Conservation (phyloP, 1,140 invertebrate genomes). For the Drosophila guanche region DNA sequence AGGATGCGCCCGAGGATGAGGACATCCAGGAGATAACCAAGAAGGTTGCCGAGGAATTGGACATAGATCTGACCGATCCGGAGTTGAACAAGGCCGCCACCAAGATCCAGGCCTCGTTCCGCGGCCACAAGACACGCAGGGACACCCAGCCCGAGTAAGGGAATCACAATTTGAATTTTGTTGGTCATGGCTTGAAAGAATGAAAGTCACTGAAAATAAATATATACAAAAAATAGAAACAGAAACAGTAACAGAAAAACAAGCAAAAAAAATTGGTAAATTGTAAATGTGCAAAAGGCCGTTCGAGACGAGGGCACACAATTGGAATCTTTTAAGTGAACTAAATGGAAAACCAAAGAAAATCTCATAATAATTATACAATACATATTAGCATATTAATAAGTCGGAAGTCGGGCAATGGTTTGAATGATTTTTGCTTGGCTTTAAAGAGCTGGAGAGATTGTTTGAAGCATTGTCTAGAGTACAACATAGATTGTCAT, state of each 20-base stretch:
- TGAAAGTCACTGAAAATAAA: slow-evolving; percentile 40
- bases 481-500: background rate
- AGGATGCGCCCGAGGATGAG: slow-evolving; percentile 83
- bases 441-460: slow-evolving; percentile 19
- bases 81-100: slow-evolving; percentile 95
- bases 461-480: background rate
- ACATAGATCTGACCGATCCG: slow-evolving; percentile 92
- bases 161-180: slow-evolving; percentile 48
- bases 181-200: slow-evolving; percentile 47
- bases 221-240: slow-evolving; percentile 22
- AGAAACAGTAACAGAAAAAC: slow-evolving; percentile 29
- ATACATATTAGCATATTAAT: slow-evolving; percentile 42
- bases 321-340: slow-evolving; percentile 64
- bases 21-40: slow-evolving; percentile 83
- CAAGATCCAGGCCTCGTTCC: slow-evolving; percentile 96
- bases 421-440: slow-evolving; percentile 35
- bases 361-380: slow-evolving; percentile 50
- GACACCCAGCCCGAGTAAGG: slow-evolving; percentile 84
- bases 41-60: slow-evolving; percentile 87
- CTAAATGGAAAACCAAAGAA: slow-evolving; percentile 31
- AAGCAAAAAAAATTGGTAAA: slow-evolving; percentile 56
- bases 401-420: slow-evolving; percentile 19
- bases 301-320: slow-evolving; percentile 50
- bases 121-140: slow-evolving; percentile 94
- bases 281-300: slow-evolving; percentile 63